Evolutionary conservation across 2,797 vertebrate species (phyloP).

Genomic region (Sebastes trivittatus): DNA sequence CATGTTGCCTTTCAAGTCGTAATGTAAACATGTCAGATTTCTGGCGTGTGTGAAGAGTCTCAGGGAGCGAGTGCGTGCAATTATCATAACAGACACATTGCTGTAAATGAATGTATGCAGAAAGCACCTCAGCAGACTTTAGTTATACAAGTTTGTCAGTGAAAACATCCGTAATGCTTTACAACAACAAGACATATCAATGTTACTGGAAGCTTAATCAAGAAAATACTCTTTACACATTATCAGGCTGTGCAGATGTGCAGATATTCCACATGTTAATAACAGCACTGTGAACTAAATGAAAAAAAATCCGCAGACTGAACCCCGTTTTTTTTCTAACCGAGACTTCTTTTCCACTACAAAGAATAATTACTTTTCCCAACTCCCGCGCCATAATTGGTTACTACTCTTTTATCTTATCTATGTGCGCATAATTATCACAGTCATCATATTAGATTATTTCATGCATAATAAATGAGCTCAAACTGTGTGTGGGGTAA

Average conservation of each 20-base stretch:
- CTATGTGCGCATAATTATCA: slow-evolving; percentile 81
- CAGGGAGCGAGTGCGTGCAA: not conserved
- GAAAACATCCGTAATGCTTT: not conserved
- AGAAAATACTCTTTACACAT: slow-evolving; percentile 39
- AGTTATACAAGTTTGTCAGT: not conserved
- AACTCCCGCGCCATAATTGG: slow-evolving; percentile 77
- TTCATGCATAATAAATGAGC: slow-evolving; percentile 84
- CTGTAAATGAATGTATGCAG: slow-evolving; percentile 29
- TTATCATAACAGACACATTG: slow-evolving; percentile 49
- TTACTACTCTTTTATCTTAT: slow-evolving; percentile 83
- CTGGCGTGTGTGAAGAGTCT: slow-evolving; percentile 33
- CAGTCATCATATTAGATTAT: slow-evolving; percentile 84
- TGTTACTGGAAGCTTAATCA: slow-evolving; percentile 31
- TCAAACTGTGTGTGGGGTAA: slow-evolving; percentile 80
- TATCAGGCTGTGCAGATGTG: slow-evolving; percentile 31
- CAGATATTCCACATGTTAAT: slow-evolving; percentile 63
- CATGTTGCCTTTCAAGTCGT: slow-evolving; percentile 65
- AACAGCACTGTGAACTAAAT: slow-evolving; percentile 33
- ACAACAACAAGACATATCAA: slow-evolving; percentile 4
- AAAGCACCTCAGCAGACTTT: not conserved
- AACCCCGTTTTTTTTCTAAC: slow-evolving; percentile 32
- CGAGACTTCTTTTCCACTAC: slow-evolving; percentile 73
- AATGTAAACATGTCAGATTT: slow-evolving; percentile 74
- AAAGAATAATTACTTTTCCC: slow-evolving; percentile 82
- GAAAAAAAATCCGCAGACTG: not conserved